Conservation (phyloP, 1,140 invertebrate genomes). For the Neodiprion lecontei region DNA sequence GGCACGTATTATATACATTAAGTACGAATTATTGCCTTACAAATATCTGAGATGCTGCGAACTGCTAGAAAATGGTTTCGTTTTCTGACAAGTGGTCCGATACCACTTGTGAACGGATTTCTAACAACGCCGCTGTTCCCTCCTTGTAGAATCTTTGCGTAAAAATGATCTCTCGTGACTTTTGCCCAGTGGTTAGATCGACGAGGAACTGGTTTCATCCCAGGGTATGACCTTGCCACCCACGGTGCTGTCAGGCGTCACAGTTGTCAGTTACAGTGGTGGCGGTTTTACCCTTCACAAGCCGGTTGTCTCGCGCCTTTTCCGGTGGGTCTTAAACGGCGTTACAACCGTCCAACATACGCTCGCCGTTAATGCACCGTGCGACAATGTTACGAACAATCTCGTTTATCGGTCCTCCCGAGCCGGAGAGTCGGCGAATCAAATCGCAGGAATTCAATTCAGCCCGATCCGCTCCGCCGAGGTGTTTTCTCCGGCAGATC, state of each 20-base stretch:
- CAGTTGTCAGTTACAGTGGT: not conserved
- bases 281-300: not conserved
- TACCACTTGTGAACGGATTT: too few relatives aligned
- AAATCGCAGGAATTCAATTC: not conserved
- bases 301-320: not conserved
- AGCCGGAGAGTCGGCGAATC: not conserved
- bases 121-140: too few relatives aligned
- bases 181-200: too few relatives aligned
- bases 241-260: conserved; percentile 10
- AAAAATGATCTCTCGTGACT: too few relatives aligned
- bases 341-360: not conserved
- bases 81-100: too few relatives aligned
- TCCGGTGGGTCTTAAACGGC: not conserved
- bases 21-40: too few relatives aligned
- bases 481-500: not conserved
- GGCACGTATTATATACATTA: too few relatives aligned
- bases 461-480: too few relatives aligned
- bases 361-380: conserved; percentile 24
- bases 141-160: too few relatives aligned
- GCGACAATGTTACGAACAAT: conserved; percentile 32
- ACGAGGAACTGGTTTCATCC: not conserved
- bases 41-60: too few relatives aligned
- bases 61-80: too few relatives aligned
- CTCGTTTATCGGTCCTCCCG: conserved; percentile 41
- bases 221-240: conserved; percentile 10